Evolutionary conservation across 2,797 vertebrate species (phyloP), one percentile per base, ranked within the genome.

Genomic region (Gymnoscopelus braueri): DNA sequence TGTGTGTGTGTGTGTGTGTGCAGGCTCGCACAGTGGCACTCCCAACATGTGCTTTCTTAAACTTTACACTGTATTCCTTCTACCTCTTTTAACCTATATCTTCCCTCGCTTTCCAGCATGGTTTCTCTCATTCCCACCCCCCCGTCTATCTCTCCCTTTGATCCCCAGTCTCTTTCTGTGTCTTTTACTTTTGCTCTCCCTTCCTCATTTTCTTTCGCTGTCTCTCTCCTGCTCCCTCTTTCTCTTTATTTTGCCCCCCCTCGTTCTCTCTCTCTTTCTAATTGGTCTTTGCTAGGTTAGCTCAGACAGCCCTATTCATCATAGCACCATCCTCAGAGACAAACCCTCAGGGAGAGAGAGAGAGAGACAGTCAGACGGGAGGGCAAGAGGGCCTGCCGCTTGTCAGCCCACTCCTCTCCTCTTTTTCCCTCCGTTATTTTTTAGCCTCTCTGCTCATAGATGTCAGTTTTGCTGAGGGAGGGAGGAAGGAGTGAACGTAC

Each of bases 231-330:
- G 68, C 61, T 9, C 61, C 52, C 47, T 68, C 54, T 19, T 39
- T 67, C 26, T 19, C 55, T 71, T 68, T 65, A 55, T 67, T 63
- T 66, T 93, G 93, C 93, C 91, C 26, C 26, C 32, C 93, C 95
- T 93, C 92, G 92, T 90, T 91, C 92, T 93, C 88, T 74, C 74
- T 66, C 63, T 55, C 75, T 75, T 95, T 96, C 84, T 97, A 97
- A 97, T 97, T 97, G 96, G 97, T 95, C 95, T 96, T 94, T 85
- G 91, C 96, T 96, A 96, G 95, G 95, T 96, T 96, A 96, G 94
- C 93, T 94, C 91, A 87, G 96, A 97, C 96, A 98, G 96, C 96
- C 95, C 96, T 95, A 97, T 97, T 98, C 96, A 98, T 98, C 96
- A 97, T 97, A 95, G 95, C 94, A 93, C 96, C 90, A 93, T 93